phyloP scores from a whole-genome alignment of 2,113 vertebrate genomes.

The Neolamprologus toae region DNA sequence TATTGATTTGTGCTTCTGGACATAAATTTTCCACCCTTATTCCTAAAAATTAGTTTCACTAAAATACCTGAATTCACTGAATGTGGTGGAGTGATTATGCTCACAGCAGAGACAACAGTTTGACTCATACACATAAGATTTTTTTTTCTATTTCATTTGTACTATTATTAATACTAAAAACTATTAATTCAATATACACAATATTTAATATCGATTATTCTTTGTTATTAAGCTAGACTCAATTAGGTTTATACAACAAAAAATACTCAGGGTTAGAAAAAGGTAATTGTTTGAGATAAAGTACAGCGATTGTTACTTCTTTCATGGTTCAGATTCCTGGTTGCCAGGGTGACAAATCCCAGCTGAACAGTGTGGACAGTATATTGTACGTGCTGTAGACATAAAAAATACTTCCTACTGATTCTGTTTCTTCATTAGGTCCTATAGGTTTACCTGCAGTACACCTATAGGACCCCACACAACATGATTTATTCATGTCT shows the following conservation, averaged over 20 bases:
- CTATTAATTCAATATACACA: not conserved
- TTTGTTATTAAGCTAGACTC: not conserved
- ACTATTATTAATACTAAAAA: not conserved
- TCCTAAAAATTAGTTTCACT: not conserved
- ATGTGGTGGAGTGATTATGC: not conserved
- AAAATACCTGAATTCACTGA: not conserved
- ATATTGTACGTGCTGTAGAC: not conserved
- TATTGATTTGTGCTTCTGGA: not conserved
- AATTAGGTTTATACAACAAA: not conserved
- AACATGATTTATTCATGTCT: conserved; percentile 54
- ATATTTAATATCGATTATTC: not conserved
- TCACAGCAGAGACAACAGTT: not conserved
- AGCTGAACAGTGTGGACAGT: not conserved
- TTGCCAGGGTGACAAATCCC: not conserved
- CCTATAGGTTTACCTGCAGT: not conserved
- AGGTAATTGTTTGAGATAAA: not conserved
- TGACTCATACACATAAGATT: not conserved
- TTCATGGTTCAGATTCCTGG: not conserved
- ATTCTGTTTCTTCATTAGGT: not conserved
- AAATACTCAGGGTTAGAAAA: not conserved
- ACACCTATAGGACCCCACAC: conserved; percentile 16
- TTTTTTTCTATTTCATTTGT: not conserved
- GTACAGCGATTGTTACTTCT: not conserved
- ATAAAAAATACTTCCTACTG: not conserved
- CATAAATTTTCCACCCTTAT: not conserved